Base-by-base conservation (phyloP, 2,888 invertebrate genomes). In the Xylocampa areola region DNA sequence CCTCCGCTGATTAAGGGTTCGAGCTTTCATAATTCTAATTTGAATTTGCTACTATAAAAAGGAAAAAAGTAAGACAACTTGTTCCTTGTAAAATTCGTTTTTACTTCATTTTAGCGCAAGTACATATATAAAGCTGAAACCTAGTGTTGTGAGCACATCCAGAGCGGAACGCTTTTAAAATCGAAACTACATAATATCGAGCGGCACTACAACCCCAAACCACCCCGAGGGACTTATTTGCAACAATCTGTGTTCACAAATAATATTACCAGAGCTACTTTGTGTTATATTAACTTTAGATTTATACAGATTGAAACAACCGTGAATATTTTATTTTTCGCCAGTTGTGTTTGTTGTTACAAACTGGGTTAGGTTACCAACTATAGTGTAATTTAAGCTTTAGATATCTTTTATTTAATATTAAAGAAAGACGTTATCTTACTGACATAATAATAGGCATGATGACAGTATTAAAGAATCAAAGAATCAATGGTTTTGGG, bases 241-340 rank as follows among this genome's bases (percentile, higher is more conserved):
- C 80, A 80, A 81, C 84, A 85, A 82, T 84, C 79, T 82, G 82
- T 81, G 76, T 82, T 83, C 80, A 80, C 81, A 82, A 85, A 85
- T 82, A 84, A 78, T 78, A 84, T 84, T 82, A 83, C 79, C 67
- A 61, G 58, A 68, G 65, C 70, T 73, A 72, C 72, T 77, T 77
- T 73, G 67, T 70, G 73, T 62, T 68, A 59, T 68, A 64, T 63
- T 69, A 70, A 60, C 60, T 61, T 68, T 41, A 57, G 53, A 52
- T 73, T 60, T 55, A 70, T 41, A 48, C 44, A 63, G 49, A 60
- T 73, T 60, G 69, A 60, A 53, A 73, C 49, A 27, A 57, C 53
- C 57, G 37, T 51, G 43, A 50, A 49, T 53, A 53, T 36, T 59
- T 43, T 62, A 32, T 45, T 55, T 23, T 66, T 52, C 37, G 39